Base-by-base conservation (phyloP, 2,113 vertebrate genomes). In the Papio anubis region DNA sequence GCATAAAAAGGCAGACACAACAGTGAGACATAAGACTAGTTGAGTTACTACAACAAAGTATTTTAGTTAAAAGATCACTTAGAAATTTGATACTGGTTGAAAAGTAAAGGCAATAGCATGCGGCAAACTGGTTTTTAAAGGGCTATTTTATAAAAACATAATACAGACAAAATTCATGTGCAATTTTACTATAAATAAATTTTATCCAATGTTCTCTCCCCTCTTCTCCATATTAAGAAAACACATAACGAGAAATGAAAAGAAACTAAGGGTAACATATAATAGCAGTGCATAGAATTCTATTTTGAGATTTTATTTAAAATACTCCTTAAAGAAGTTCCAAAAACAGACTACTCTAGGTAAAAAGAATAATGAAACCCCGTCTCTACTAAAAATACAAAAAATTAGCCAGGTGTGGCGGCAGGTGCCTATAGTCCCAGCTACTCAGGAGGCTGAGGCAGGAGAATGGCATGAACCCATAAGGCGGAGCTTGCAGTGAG, bases 41-140 rank as follows among this genome's bases (percentile, higher is more conserved):
- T 88, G 94, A 98, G 98, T 93, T 95, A 97, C 94, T 96, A 87
- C 88, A 88, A 97, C 72, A 0, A 45, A 6, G 38, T 92, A 70
- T 95, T 98, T 97, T 96, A 95, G 97, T 98, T 85, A 50, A 94
- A 57, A 93, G 73, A 20, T 83, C 94, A 94, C 61, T 91, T 64
- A 89, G 94, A 70, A 94, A 89, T 75, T 48, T 90, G 96, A 48
- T 79, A 97, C 97, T 97, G 80, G 64, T 81, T 97, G 91, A 95
- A 55, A 97, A 89, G 88, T 84, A 86, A 97, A 93, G 43, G 96
- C 83, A 96, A 89, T 4, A 94, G 98, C 98, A 98, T 98, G 98
- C 98, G 89, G 93, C 97, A 98, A 96, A 95, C 97, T 97, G 88
- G 78, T 93, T 93, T 85, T 92, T 84, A 97, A 97, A 91, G 38